Base-by-base conservation (phyloP, 35 echinoderm and acorn worm species). In the Strongylocentrotus purpuratus region DNA sequence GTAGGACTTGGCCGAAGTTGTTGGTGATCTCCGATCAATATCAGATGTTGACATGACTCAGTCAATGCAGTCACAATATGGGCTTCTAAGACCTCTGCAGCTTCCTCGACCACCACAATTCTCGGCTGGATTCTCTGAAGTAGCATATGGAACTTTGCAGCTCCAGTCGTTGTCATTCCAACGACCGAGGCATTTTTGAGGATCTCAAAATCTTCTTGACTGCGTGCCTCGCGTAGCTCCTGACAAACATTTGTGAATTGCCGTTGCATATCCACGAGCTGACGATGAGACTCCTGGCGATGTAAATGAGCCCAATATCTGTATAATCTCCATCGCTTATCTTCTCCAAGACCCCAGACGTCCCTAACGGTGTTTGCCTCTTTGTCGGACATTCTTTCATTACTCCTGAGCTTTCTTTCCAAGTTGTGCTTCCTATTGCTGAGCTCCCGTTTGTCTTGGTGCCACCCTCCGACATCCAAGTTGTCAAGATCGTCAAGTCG, bases 121-220 rank as follows among this genome's bases (percentile, higher is more conserved):
- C 89, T 95, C 13, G 98, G 96, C 33, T 97, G 31, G 2, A 98
- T 86, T 33, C 98, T 48, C 85, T 99, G 93, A 50, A 99, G n/a
- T 2, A 99, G 94, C 18, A 55, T 41, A 31, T 95, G 96, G 87
- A 95, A 97, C 94, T 95, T 97, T 5, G 98, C 96, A 4, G 98
- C 97, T 48, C 98, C 98, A 22, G 98, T 99, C 88, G 98, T 99
- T 94, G 98, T 99, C 92, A 99, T 95, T 7, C 97, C 98, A 33
- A 99, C 95, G 46, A 99, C 95, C 8, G 65, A 86, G 2, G 97
- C 92, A 46, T 93, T 61, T 50, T 91, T 93, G 1, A 99, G 87
- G 17, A 99, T 95, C n/a, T 95, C 87, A 59, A 96, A 92, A 58
- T 99, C 96, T 85, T 97, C 95, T 97, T 99, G 94, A 5, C 86